These are phyloP conservation scores for Lordiphosa mommai DNA, from an alignment of 1,140 invertebrate genomes.

Conservation along the genomic window DNA sequence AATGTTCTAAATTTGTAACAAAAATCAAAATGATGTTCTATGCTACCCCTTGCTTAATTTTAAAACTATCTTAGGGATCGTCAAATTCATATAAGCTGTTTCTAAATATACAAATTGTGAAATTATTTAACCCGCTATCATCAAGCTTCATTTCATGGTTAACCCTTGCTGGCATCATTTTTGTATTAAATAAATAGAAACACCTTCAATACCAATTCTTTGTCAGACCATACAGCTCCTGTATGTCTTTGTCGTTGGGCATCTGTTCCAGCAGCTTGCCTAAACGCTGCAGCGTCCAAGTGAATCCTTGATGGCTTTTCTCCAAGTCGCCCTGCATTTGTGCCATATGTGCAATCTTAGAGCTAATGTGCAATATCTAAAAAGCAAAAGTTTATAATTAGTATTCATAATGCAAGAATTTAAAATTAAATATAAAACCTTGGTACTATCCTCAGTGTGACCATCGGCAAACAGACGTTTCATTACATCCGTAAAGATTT, in stretches of 20 bases:
- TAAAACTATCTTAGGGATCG: too few relatives aligned
- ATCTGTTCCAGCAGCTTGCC: conserved; percentile 77
- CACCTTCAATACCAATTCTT: conserved; percentile 84
- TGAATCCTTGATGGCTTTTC: conserved; percentile 86
- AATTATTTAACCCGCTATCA: too few relatives aligned
- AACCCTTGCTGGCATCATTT: background rate
- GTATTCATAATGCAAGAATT: background rate
- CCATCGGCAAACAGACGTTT: conserved; percentile 87
- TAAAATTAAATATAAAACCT: conserved; percentile 80
- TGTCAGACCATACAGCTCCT: conserved; percentile 81
- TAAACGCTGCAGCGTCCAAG: conserved; percentile 86
- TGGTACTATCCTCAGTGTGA: conserved; percentile 85
- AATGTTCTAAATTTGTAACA: too few relatives aligned
- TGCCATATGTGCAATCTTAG: conserved; percentile 85
- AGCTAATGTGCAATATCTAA: conserved; percentile 81
- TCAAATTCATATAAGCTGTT: too few relatives aligned
- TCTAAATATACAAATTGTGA: too few relatives aligned
- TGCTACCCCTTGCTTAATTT: too few relatives aligned
- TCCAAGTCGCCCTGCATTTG: conserved; percentile 82
- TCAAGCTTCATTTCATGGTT: background rate
- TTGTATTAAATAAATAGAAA: conserved; percentile 24
- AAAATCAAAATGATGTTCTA: too few relatives aligned
- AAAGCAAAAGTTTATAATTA: background rate
- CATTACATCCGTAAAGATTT: conserved; percentile 90
- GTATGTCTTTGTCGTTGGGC: conserved; percentile 58